Evolutionary conservation across 2,797 vertebrate species (phyloP).

Genomic region (Xenentodon cancila): DNA sequence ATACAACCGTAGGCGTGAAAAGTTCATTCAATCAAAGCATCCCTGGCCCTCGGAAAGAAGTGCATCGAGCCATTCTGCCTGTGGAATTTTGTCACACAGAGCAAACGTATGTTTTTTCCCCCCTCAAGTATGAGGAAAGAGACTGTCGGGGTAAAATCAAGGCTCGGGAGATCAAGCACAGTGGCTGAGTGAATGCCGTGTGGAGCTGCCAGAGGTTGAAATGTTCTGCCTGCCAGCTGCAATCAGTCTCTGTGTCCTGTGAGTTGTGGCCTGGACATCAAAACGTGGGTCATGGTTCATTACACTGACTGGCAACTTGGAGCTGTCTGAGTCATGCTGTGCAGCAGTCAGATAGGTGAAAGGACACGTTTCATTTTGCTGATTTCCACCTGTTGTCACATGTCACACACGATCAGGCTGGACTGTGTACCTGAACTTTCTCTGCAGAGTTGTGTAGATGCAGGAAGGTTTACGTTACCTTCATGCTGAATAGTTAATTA

Average conservation of each 20-base stretch:
- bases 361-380: too few relatives aligned
- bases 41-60: too few relatives aligned
- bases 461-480: neutral
- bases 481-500: neutral
- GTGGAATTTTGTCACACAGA: too few relatives aligned
- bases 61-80: too few relatives aligned
- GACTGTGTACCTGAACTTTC: neutral
- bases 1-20: too few relatives aligned
- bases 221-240: slow-evolving; percentile 25
- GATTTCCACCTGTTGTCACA: neutral
- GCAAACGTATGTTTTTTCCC: neutral
- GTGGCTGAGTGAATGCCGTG: neutral
- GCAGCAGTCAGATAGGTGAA: too few relatives aligned
- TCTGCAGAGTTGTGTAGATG: slow-evolving; percentile 1
- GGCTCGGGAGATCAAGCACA: slow-evolving; percentile 4
- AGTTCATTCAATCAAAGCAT: too few relatives aligned
- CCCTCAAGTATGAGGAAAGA: neutral
- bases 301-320: slow-evolving; percentile 25
- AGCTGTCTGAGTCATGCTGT: slow-evolving; percentile 5
- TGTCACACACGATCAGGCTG: neutral
- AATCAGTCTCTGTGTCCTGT: slow-evolving; percentile 15
- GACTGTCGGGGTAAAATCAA: too few relatives aligned
- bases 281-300: slow-evolving; percentile 46
- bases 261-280: slow-evolving; percentile 51
- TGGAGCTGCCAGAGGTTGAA: slow-evolving; percentile 11